Conservation (phyloP, 2,888 invertebrate species). For the Phyllotreta cruciferae region DNA sequence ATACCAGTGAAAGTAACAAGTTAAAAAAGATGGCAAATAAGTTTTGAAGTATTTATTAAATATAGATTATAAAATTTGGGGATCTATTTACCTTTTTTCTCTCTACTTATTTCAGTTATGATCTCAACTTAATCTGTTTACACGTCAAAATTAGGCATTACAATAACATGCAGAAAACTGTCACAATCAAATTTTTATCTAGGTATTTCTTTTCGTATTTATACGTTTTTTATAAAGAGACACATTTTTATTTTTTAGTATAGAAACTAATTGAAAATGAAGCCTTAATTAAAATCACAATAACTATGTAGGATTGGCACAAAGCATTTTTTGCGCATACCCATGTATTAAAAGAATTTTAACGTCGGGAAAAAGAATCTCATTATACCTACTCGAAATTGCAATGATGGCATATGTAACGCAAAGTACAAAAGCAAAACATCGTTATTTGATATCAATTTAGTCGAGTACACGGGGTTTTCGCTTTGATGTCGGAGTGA, state of each 20-base stretch:
- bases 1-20: no score
- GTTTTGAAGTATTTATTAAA: no score
- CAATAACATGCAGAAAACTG: no score
- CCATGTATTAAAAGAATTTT: neutral
- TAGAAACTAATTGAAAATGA: neutral
- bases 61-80: no score
- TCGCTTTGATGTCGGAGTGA: conserved; percentile 19
- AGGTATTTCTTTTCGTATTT: no score
- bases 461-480: conserved; percentile 21
- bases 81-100: no score
- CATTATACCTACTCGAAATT: conserved; percentile 27
- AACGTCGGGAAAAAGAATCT: conserved; percentile 11
- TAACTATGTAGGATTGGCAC: neutral
- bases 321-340: neutral
- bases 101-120: no score
- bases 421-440: conserved; percentile 20
- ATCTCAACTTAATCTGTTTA: no score
- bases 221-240: no score
- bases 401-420: conserved; percentile 22
- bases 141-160: no score
- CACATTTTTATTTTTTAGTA: neutral
- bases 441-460: conserved; percentile 29
- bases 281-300: neutral
- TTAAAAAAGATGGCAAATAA: no score
- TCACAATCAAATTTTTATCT: no score